A percentile compares a stretch with the other conserved stretches of the same genome.
Evolutionary conservation across 2,113 vertebrate species (phyloP).

Genomic region (Shinisaurus crocodilurus): DNA sequence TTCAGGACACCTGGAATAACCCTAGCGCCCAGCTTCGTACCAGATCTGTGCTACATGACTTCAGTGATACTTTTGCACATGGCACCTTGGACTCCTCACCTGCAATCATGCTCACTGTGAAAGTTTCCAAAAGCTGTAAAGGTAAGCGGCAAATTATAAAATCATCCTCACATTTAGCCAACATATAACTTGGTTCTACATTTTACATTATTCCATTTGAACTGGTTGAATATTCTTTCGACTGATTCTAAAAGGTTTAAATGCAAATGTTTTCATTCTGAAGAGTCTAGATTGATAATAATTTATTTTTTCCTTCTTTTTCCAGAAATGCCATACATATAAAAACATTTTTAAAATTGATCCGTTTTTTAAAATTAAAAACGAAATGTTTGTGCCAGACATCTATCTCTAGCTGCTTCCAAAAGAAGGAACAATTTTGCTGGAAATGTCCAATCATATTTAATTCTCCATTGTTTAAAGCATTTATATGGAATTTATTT

Average conservation of each 20-base stretch:
- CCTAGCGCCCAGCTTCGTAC: fast-evolving
- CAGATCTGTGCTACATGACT: fast-evolving
- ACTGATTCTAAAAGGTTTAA: neutral
- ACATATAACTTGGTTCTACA: neutral
- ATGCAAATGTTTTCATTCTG: neutral
- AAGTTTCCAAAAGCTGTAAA: constrained; percentile 35
- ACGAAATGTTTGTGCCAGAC: neutral
- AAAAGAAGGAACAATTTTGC: neutral
- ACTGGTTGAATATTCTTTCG: neutral
- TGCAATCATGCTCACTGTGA: fast-evolving
- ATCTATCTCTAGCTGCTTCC: neutral
- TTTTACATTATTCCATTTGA: fast-evolving
- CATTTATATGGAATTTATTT: fast-evolving
- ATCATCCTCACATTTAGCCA: neutral
- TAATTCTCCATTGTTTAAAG: neutral
- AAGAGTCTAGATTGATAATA: neutral
- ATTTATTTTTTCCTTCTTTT: neutral
- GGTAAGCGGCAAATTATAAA: constrained; percentile 43
- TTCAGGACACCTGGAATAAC: constrained; percentile 37
- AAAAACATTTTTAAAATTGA: neutral
- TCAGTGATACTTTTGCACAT: fast-evolving
- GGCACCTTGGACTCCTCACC: neutral
- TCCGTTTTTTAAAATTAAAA: neutral
- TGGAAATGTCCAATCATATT: neutral
- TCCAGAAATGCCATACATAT: neutral